Base-by-base conservation (phyloP, 2,888 invertebrate species). In the Onthophagus sagittarius region DNA sequence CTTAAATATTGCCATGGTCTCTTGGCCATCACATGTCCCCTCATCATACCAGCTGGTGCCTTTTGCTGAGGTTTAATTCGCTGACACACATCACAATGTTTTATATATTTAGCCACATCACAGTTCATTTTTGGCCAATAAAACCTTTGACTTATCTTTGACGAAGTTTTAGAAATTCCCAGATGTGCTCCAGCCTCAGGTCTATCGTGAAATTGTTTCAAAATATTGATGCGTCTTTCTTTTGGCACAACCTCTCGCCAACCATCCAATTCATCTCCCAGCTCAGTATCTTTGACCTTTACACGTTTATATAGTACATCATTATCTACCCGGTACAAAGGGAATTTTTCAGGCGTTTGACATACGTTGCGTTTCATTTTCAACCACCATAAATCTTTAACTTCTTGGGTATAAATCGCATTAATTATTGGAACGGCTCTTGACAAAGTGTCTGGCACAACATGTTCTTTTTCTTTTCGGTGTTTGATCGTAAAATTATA, bases 41-140 rank as follows among this genome's bases (percentile, higher is more conserved):
- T 53, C 0, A 83, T 76, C 79, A 83, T 80, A 0, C 78, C 79
- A 6, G 75, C 72, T 3, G 78, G 77, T 15, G 63, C 11, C 63
- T 74, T 76, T 13, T 78, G 75, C 15, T 77, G 77, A 0, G 76
- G 70, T 71, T 80, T 79, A 62, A 71, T 69, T 7, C 70, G 67
- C 2, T 74, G 65, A 72, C 80, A 80, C 2, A 70, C 65, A 0
- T 14, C 11, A 75, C 80, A 80, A 11, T 71, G 63, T 3, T 71
- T 14, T 5, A 80, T 75, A 69, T 77, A 80, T 6, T 69, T 39
- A 6, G 75, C 73, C 5, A 81, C 74, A 71, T 79, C 78, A 0
- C 15, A 23, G 5, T 63, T 32, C 73, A 79, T 75, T 23, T 74
- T 76, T 1, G 80, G 80, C 80, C 79, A 81, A 64, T 76, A 79